Conservation (phyloP, 2,888 invertebrate genomes). For the Glaucopsyche alexis region DNA sequence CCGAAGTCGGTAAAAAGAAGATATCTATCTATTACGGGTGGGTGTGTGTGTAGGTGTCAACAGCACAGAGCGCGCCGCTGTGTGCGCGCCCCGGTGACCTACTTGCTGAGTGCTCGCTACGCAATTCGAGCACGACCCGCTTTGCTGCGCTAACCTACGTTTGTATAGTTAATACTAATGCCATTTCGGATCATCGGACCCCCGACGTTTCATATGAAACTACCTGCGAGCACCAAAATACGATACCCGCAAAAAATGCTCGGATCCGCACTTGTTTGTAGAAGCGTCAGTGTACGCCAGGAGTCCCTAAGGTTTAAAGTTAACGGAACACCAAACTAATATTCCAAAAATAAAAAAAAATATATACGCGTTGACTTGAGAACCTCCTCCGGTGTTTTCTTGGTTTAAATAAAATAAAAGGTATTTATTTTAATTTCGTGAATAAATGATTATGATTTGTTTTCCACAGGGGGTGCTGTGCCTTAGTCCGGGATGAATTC, state of each 20-base stretch:
- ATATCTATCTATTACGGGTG: slow-evolving; percentile 38
- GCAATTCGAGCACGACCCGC: slow-evolving; percentile 73
- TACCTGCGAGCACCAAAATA: neutral
- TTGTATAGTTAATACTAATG: slow-evolving; percentile 47
- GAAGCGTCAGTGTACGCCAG: neutral
- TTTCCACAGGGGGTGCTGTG: too few relatives aligned
- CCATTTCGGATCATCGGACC: slow-evolving; percentile 25
- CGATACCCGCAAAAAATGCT: slow-evolving; percentile 1
- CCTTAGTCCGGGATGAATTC: too few relatives aligned
- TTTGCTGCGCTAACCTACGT: slow-evolving; percentile 45
- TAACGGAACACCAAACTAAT: too few relatives aligned
- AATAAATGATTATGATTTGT: too few relatives aligned
- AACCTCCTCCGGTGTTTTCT: too few relatives aligned
- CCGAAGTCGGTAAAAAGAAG: neutral
- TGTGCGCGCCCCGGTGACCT: slow-evolving; percentile 73
- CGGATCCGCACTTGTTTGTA: neutral
- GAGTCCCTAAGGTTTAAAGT: too few relatives aligned
- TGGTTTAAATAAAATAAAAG: too few relatives aligned
- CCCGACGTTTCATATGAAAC: slow-evolving; percentile 11
- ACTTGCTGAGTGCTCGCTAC: slow-evolving; percentile 71
- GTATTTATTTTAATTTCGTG: too few relatives aligned
- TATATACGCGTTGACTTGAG: too few relatives aligned
- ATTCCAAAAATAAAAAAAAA: too few relatives aligned
- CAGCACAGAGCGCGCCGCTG: slow-evolving; percentile 45
- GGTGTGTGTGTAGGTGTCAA: slow-evolving; percentile 44